Conservation (phyloP, 2,888 invertebrate species). For the Galerucella nymphaeae region DNA sequence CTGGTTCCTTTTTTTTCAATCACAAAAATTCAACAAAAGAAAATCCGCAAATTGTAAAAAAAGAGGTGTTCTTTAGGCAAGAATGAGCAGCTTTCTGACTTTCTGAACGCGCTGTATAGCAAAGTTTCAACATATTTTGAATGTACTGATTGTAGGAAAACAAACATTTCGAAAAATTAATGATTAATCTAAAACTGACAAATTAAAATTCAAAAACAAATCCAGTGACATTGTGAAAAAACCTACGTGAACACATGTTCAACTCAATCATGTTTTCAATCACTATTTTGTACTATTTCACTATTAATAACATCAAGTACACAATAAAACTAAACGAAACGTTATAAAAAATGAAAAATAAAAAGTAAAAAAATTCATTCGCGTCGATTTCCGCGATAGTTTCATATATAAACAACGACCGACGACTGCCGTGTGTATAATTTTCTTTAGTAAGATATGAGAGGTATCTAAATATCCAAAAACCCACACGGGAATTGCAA, state of each 20-base stretch:
- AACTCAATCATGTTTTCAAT: slow-evolving; percentile 8
- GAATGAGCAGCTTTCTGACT: too few species aligned
- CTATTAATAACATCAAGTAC: not conserved
- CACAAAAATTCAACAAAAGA: too few species aligned
- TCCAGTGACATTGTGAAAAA: not conserved
- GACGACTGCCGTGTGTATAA: slow-evolving; percentile 53
- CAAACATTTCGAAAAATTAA: too few species aligned
- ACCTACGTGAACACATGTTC: slow-evolving; percentile 19
- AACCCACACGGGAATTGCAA: slow-evolving; percentile 61
- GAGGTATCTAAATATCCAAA: slow-evolving; percentile 59
- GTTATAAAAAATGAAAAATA: not conserved
- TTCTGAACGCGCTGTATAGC: too few species aligned
- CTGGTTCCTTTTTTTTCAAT: too few species aligned
- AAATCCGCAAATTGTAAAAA: too few species aligned
- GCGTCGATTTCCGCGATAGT: slow-evolving; percentile 52
- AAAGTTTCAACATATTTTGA: too few species aligned
- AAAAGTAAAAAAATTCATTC: not conserved
- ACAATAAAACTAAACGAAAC: slow-evolving; percentile 12
- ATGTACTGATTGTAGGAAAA: too few species aligned
- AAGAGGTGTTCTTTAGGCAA: too few species aligned
- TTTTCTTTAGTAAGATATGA: slow-evolving; percentile 55
- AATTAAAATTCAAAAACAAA: not conserved
- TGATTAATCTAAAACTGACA: not conserved
- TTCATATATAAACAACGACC: slow-evolving; percentile 46
- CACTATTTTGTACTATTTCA: not conserved